A percentile compares a stretch with the other conserved stretches of the same genome.
Conservation (phyloP, 2,888 invertebrate genomes). For the Sycophila texana region DNA sequence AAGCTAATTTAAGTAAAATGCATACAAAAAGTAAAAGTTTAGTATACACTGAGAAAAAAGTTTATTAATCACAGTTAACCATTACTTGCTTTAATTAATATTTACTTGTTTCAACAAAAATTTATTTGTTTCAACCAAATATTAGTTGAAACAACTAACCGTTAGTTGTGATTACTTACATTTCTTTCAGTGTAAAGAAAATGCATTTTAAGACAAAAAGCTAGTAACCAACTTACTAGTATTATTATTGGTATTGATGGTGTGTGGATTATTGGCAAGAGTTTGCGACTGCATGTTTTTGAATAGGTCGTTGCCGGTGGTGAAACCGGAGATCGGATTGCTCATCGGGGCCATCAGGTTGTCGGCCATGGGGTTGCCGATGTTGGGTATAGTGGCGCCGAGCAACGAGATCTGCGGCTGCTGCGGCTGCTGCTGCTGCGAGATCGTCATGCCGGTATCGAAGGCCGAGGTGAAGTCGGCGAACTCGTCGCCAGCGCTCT, state of each 20-base stretch:
- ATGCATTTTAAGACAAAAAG: too few species aligned
- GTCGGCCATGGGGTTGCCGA: conserved; percentile 64
- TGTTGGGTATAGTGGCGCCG: conserved; percentile 63
- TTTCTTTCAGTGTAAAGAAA: too few species aligned
- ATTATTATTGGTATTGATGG: conserved; percentile 67
- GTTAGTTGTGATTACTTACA: too few species aligned
- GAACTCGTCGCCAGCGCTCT: conserved; percentile 80
- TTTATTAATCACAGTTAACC: too few species aligned
- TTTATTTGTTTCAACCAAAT: too few species aligned
- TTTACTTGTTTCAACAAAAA: too few species aligned
- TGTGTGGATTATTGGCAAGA: conserved; percentile 61
- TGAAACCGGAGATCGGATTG: conserved; percentile 60
- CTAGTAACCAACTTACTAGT: conserved; percentile 61
- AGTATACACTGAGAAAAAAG: too few species aligned
- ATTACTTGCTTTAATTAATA: too few species aligned
- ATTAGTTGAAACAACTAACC: too few species aligned
- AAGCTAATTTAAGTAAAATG: too few species aligned
- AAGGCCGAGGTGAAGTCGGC: conserved; percentile 90
- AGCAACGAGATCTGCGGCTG: conserved; percentile 65
- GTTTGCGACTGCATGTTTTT: conserved; percentile 64
- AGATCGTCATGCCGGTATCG: conserved; percentile 67
- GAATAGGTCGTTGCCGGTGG: conserved; percentile 66
- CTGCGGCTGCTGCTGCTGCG: conserved; percentile 60
- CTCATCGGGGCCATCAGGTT: conserved; percentile 61
- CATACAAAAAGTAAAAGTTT: too few species aligned